A percentile compares a stretch with the other conserved stretches of the same genome.
Conservation (phyloP, 2,113 vertebrate genomes). For the Grantiella picta region DNA sequence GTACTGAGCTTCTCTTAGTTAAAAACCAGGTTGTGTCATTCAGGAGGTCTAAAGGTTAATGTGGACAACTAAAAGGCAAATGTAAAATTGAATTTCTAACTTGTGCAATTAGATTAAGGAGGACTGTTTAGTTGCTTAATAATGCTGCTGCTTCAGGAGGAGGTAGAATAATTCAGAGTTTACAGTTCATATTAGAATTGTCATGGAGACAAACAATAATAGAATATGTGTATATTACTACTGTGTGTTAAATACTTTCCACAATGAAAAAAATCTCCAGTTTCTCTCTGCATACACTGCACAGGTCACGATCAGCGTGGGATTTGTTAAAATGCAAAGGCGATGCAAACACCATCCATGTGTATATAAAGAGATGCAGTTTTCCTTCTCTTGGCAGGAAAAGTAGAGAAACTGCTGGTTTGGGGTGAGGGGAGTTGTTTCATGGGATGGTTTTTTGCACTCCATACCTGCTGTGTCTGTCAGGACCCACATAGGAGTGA, state of each 20-base stretch:
- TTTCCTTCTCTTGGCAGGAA: background rate
- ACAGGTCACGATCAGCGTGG: background rate
- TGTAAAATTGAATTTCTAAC: background rate
- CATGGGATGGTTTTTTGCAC: background rate
- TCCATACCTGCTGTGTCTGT: background rate
- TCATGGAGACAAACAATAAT: background rate
- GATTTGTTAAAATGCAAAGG: background rate
- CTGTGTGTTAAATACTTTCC: background rate
- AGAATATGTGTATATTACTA: background rate
- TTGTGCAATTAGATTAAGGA: background rate
- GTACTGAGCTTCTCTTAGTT: background rate
- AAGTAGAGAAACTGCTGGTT: background rate
- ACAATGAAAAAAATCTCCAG: background rate
- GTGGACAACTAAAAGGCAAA: background rate
- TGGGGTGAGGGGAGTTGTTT: background rate
- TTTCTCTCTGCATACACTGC: background rate
- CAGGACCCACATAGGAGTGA: background rate
- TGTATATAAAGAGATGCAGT: background rate
- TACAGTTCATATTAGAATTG: background rate
- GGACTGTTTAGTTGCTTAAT: background rate
- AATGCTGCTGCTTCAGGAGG: background rate
- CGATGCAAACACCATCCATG: background rate
- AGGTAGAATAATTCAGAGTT: background rate
- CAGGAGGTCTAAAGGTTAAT: constrained; percentile 19
- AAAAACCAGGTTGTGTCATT: background rate